Conservation (phyloP, 2,888 invertebrate species). For the Adela reaumurella region DNA sequence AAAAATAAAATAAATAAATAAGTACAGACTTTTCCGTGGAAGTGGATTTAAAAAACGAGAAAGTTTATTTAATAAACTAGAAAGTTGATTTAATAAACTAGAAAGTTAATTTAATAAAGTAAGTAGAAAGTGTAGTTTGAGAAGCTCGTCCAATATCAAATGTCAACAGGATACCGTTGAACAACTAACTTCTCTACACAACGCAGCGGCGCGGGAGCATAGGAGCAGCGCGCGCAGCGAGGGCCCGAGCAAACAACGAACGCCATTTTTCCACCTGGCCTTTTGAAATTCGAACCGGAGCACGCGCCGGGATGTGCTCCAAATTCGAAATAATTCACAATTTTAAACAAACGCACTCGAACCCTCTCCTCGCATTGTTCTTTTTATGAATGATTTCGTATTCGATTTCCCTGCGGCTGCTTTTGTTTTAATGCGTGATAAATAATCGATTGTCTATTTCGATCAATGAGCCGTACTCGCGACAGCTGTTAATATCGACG, state of each 20-base stretch:
- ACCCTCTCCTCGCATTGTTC: conserved; percentile 19
- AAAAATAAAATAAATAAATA: too few species aligned
- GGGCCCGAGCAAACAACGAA: neutral
- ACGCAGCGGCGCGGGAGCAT: neutral
- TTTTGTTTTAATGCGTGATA: conserved; percentile 4
- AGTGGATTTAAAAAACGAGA: too few species aligned
- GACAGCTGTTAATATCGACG: neutral
- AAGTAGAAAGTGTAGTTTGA: conserved; percentile 1
- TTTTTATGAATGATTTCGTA: conserved; percentile 19
- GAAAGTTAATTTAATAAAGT: too few species aligned
- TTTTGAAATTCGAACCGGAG: conserved; percentile 19
- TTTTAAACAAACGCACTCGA: conserved; percentile 15
- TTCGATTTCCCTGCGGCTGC: conserved; percentile 9
- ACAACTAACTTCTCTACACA: neutral
- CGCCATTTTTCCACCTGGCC: conserved; percentile 18
- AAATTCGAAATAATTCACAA: conserved; percentile 21
- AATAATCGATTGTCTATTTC: neutral
- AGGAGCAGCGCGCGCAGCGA: neutral
- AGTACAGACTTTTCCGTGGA: too few species aligned
- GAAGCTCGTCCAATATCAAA: conserved; percentile 4
- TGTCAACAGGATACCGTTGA: conserved; percentile 6
- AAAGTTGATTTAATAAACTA: too few species aligned
- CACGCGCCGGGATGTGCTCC: conserved; percentile 18
- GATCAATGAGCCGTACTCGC: neutral
- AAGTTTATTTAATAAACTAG: too few species aligned